Base-by-base conservation (phyloP, 2,113 vertebrate genomes). In the Candoia aspera region DNA sequence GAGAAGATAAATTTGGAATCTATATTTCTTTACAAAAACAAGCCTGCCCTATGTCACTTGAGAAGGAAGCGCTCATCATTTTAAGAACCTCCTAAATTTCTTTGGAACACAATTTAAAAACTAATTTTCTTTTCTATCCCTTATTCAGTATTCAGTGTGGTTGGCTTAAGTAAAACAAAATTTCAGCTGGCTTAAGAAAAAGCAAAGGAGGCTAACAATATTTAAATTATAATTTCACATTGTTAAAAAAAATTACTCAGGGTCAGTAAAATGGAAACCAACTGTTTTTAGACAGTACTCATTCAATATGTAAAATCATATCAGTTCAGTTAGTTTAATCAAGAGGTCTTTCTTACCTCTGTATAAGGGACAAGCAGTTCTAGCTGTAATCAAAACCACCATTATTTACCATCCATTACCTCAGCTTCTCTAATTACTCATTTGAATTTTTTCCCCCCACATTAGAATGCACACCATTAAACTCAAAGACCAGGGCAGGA, bases 361-460 rank as follows among this genome's bases (percentile, higher is more conserved):
- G 88, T 29, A 88, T 83, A 33, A 88, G 42, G 42, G 33, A 87
- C 46, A 62, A 91, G 24, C 42, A 53, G 49, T 49, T 88, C 62
- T 57, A 88, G 83, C 26, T 24, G 64, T 88, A 92, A 88, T 88
- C 64, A 92, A 88, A 79, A 88, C 73, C 53, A 88, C 54, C 29
- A 83, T 92, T 92, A 88, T 87, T 88, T 54, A 49, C 15, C 85
- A 10, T 23, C 64, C 86, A 17, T 23, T 59, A 92, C 37, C 86
- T 83, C 54, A 17, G 68, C 83, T 73, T 37, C 68, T 46, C 15
- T 88, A 88, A 88, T 92, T 88, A 83, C 24, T 42, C 62, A 79
- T 87, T 29, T 46, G 24, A 21, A 21, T 46, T 83, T 49, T 68
- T 88, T 83, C 54, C 54, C 12, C 86, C 86, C 13, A 87, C 60